A percentile compares a stretch with the other conserved stretches of the same genome.
phyloP scores from a whole-genome alignment of 2,113 vertebrate species.

The Stegostoma tigrinum region DNA sequence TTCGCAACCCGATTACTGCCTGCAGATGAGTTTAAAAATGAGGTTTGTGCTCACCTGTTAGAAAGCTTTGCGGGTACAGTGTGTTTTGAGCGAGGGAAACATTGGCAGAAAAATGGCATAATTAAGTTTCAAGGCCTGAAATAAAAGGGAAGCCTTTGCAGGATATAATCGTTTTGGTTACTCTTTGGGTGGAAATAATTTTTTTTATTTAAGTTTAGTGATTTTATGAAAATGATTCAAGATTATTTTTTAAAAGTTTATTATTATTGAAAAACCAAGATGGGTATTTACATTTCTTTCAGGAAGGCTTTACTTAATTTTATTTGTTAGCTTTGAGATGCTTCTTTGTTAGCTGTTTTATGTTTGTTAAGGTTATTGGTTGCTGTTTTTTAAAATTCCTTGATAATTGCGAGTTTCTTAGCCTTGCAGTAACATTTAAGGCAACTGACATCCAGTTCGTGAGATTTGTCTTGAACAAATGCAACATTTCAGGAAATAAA shows the following conservation, averaged over 20 bases:
- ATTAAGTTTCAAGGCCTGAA: background rate
- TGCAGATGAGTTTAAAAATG: background rate
- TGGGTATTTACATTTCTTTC: background rate
- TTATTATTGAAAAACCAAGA: background rate
- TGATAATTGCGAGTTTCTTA: background rate
- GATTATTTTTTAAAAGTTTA: background rate
- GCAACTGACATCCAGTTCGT: background rate
- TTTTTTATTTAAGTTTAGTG: background rate
- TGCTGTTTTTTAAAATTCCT: background rate
- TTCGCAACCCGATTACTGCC: background rate
- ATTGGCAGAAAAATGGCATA: background rate
- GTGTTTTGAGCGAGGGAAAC: background rate
- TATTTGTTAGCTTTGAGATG: background rate
- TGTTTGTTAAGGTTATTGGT: background rate
- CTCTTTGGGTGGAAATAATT: background rate
- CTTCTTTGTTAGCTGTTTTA: background rate
- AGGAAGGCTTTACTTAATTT: background rate
- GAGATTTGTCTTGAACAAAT: background rate
- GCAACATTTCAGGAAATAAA: background rate
- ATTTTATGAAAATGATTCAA: background rate
- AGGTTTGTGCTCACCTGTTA: background rate
- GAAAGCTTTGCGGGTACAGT: background rate
- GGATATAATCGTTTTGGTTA: background rate
- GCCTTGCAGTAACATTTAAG: background rate
- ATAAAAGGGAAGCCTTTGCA: background rate